phyloP scores from a whole-genome alignment of 2,888 invertebrate species.

The Hypsopygia costalis region DNA sequence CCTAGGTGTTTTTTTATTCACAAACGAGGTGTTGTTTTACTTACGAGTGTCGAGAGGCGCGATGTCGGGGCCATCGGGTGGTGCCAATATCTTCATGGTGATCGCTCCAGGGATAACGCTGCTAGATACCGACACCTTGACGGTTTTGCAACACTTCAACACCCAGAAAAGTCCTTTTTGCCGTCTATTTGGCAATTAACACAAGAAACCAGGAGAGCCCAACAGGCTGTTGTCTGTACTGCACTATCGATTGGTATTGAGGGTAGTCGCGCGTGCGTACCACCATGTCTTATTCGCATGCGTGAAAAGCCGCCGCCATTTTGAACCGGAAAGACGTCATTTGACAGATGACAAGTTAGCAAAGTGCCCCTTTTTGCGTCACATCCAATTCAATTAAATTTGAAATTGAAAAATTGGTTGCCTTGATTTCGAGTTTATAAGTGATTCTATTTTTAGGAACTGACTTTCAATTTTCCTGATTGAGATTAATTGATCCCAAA shows the following conservation, averaged over 20 bases:
- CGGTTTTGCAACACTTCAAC: conserved; percentile 38
- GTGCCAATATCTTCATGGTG: conserved; percentile 73
- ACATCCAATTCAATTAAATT: conserved; percentile 19
- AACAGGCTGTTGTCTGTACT: conserved; percentile 71
- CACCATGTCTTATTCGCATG: conserved; percentile 22
- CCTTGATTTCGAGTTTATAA: not conserved
- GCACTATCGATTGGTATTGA: conserved; percentile 64
- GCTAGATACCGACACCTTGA: conserved; percentile 71
- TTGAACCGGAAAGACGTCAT: conserved; percentile 62
- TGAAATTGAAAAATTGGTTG: conserved; percentile 5
- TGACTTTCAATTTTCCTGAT: too few relatives aligned
- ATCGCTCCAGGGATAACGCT: conserved; percentile 68
- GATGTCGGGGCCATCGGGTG: conserved; percentile 80
- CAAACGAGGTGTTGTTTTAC: conserved; percentile 33
- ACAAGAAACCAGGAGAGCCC: conserved; percentile 49
- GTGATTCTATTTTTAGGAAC: not conserved
- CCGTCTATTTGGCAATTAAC: conserved; percentile 36
- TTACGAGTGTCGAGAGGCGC: conserved; percentile 76
- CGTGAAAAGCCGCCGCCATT: conserved; percentile 29
- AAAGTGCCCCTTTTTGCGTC: conserved; percentile 15
- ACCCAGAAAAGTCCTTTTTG: conserved; percentile 36
- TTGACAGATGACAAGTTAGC: conserved; percentile 51
- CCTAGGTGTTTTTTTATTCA: too few relatives aligned
- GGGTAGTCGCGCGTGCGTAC: conserved; percentile 55
- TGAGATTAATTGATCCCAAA: too few relatives aligned